Evolutionary conservation across 2,888 invertebrate species (phyloP), one percentile per base, ranked within the genome.

Genomic region (Platerodrilus igneus): DNA sequence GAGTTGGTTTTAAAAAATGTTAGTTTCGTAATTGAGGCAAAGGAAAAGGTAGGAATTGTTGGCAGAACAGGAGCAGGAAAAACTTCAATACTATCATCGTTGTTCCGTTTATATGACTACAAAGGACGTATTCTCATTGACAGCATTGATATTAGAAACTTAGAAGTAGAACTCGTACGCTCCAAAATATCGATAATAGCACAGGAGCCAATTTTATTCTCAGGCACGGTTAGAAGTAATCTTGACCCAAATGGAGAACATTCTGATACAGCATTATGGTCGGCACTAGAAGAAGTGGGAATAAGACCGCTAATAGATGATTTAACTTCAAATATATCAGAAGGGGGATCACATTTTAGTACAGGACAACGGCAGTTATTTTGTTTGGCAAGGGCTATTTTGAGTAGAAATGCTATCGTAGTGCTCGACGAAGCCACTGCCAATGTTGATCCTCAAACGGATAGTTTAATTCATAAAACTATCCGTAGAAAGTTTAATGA

Each of bases 1-100:
- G 78, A 86, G 3, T 71, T 78, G 2, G 87, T 92, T 7, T 70
- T 94, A 14, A 84, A 78, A 46, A 75, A 80, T 44, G 67, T 89
- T 1, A 76, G 73, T 41, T 75, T 89, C 36, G 62, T 68, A 1
- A 78, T 87, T 32, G 72, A 81, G 53, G 72, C 80, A 9, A 77
- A 77, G 41, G 76, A 78, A 69, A 83, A 82, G 70, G 73, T 87
- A 21, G 87, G 86, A 2, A 79, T 88, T 4, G 82, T 86, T 2
- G 88, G 89, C 1, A 69, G 89, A 55, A 89, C 89, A 0, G 89
- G 89, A 0, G 87, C 88, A 2, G 89, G 88, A 7, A 86, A 86
- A 63, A 81, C 82, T 0, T 84, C 85, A 0, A 64, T 86, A 22
- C 80, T 86, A 52, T 74, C 83, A 0, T 82, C 83, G 4, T 66